Evolutionary conservation across 2,888 invertebrate genomes (phyloP).

Genomic region (Matsumyia berberina): DNA sequence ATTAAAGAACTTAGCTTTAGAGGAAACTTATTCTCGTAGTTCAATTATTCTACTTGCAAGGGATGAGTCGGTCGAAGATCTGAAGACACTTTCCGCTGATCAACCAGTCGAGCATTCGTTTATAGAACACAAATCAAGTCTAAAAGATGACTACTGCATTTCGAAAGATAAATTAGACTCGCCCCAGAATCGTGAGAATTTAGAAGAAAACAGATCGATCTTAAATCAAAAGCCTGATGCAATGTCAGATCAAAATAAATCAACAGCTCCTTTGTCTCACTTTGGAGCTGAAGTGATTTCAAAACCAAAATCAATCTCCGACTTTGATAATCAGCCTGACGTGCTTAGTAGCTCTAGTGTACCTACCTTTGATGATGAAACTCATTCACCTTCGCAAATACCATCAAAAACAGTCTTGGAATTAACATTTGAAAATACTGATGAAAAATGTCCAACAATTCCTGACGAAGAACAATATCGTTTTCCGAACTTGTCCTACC

Average conservation of each 20-base stretch:
- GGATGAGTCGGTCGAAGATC: neutral
- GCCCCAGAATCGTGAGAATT: too few relatives aligned
- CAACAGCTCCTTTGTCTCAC: slow-evolving; percentile 20
- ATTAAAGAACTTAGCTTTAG: neutral
- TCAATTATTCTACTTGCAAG: neutral
- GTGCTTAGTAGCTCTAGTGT: too few relatives aligned
- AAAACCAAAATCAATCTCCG: neutral
- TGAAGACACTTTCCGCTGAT: too few relatives aligned
- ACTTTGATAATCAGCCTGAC: too few relatives aligned
- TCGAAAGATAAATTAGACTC: neutral
- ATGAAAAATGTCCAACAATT: neutral
- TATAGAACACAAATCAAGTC: neutral
- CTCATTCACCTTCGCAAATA: too few relatives aligned
- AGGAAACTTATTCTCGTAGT: neutral
- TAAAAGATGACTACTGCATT: neutral
- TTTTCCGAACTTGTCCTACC: neutral
- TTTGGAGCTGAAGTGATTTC: slow-evolving; percentile 12
- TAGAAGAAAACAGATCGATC: neutral
- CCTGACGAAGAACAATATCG: neutral
- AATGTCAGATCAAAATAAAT: neutral
- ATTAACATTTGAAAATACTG: neutral
- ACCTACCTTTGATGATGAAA: too few relatives aligned
- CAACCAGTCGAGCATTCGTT: neutral
- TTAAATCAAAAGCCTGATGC: neutral
- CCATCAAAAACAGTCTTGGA: too few relatives aligned